Base-by-base conservation (phyloP, 2,797 vertebrate species). In the Acipenser ruthenus region DNA sequence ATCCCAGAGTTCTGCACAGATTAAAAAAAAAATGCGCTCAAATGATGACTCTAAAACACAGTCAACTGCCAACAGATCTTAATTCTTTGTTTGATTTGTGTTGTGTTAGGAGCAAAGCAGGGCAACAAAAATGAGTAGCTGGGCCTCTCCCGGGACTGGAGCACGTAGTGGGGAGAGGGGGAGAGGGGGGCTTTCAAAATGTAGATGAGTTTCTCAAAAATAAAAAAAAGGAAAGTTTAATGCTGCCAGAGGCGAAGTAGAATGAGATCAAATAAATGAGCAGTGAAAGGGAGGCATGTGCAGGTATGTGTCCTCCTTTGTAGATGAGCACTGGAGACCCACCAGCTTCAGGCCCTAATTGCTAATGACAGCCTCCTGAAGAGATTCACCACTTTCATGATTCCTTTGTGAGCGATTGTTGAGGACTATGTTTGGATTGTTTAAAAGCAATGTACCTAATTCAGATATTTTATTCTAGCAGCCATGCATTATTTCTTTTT, bases 201-300 rank as follows among this genome's bases (percentile, higher is more conserved):
- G 73, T 70, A 73, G 75, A 79, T 75, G 71, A 76, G 68, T 58
- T 65, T 62, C 71, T 71, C 63, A 72, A 63, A 53, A 51, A n/a
- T n/a, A n/a, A n/a, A 47, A 18, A 64, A 66, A 60, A 6, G 78
- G 77, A 68, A 76, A 64, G 75, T 70, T 67, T 66, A 73, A 74
- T 75, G 74, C 80, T 79, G 77, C 69, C 71, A 69, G 67, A 23
- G 1, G 70, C 10, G 64, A 64, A 69, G 50, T 15, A 48, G 72
- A 78, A 74, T 76, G 75, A 68, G 73, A 50, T 67, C 68, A 71
- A 84, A 74, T 74, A 58, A 74, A 70, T 58, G 60, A 72, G 55
- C 64, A 55, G 73, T 78, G 63, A 68, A 84, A 86, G 83, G 83
- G 80, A 84, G 80, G 71, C 49, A 68, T 69, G 71, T 77, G 65